Evolutionary conservation across 2,888 invertebrate genomes (phyloP).

Genomic region (Caenorhabditis sp.): DNA sequence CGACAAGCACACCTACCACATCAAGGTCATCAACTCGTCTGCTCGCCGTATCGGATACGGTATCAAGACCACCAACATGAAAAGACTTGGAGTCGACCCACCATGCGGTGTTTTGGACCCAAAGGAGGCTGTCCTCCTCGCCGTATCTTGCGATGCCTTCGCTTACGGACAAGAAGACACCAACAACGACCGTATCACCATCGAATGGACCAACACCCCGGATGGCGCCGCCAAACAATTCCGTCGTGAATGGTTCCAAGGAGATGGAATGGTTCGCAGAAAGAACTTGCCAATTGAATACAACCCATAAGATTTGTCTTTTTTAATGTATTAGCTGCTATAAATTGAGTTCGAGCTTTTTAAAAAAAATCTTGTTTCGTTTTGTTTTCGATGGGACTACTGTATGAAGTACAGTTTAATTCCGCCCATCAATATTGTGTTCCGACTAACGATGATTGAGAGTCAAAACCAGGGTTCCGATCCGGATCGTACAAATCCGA

Average conservation of each 20-base stretch:
- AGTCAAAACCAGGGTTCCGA: too few species aligned
- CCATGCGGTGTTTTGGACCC: slow-evolving; percentile 58
- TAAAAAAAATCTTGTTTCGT: too few species aligned
- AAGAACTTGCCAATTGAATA: slow-evolving; percentile 42
- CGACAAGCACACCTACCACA: slow-evolving; percentile 60
- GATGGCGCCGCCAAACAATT: slow-evolving; percentile 55
- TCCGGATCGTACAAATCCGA: too few species aligned
- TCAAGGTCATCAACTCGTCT: slow-evolving; percentile 56
- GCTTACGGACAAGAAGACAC: slow-evolving; percentile 35
- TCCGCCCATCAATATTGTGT: too few species aligned
- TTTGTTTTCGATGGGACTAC: too few species aligned
- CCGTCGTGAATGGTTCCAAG: slow-evolving; percentile 63
- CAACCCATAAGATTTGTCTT: too few species aligned
- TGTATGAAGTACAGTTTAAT: too few species aligned
- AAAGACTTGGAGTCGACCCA: slow-evolving; percentile 56
- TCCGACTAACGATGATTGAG: too few species aligned
- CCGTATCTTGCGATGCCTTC: slow-evolving; percentile 39
- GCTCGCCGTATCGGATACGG: slow-evolving; percentile 57
- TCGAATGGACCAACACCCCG: slow-evolving; percentile 59
- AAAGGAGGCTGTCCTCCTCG: slow-evolving; percentile 47
- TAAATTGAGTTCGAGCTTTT: too few species aligned
- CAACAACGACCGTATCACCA: slow-evolving; percentile 58
- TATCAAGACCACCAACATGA: slow-evolving; percentile 62
- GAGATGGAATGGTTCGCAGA: slow-evolving; percentile 58
- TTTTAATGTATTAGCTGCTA: too few species aligned